Evolutionary conservation across 2,888 invertebrate species (phyloP).

Genomic region (Epsilonema sp.): DNA sequence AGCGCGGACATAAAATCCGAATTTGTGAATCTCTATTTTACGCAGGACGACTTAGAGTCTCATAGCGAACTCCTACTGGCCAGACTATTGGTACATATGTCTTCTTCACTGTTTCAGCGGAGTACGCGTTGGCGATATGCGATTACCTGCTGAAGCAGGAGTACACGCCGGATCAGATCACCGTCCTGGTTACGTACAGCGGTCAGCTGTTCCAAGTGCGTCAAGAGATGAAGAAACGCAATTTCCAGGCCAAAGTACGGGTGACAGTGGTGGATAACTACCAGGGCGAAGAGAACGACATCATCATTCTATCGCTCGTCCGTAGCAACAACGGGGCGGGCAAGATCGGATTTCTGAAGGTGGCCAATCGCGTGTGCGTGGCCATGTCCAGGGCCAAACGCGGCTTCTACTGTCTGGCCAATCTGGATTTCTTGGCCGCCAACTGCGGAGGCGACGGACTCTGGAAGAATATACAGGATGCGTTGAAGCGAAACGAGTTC

Average conservation of each 20-base stretch:
- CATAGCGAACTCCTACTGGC: too few species aligned
- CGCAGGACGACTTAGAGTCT: too few species aligned
- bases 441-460: background rate
- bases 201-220: conserved; percentile 46
- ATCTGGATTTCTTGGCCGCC: conserved; percentile 1
- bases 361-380: conserved; percentile 27
- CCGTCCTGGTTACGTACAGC: conserved; percentile 50
- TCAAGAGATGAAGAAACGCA: conserved; percentile 18
- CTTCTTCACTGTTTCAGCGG: too few species aligned
- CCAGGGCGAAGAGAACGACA: conserved; percentile 24
- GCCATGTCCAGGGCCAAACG: conserved; percentile 13
- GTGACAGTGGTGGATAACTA: conserved; percentile 18
- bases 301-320: conserved; percentile 20
- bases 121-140: conserved; percentile 32
- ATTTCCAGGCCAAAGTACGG: conserved; percentile 1
- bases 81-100: too few species aligned
- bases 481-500: background rate
- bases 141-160: conserved; percentile 42
- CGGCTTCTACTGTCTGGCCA: conserved; percentile 7
- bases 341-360: conserved; percentile 27
- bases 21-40: too few species aligned
- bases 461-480: background rate
- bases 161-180: conserved; percentile 42
- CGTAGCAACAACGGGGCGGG: conserved; percentile 17
- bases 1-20: too few species aligned